Conservation (phyloP, 2,113 vertebrate genomes). For the Melanostigma gelatinosum region DNA sequence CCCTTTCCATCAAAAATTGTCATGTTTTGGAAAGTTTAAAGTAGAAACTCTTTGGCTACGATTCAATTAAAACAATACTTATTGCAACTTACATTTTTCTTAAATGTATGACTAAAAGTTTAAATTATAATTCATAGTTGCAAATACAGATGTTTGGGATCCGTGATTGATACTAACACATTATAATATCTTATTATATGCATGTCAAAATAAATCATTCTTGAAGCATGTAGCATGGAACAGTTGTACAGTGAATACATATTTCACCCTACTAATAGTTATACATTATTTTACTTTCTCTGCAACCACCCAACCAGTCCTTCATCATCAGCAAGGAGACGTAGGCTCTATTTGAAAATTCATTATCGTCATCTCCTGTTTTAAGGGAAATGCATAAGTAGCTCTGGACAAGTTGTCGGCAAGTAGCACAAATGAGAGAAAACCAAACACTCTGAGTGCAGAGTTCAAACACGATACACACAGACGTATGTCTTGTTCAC, state of each 20-base stretch:
- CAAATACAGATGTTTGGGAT: neutral
- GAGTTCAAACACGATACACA: conserved; percentile 14
- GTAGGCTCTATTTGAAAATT: neutral
- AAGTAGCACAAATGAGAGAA: neutral
- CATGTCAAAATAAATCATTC: neutral
- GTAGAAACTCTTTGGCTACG: neutral
- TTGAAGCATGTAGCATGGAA: neutral
- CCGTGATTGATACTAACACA: neutral
- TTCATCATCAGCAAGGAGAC: neutral
- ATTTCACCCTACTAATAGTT: neutral
- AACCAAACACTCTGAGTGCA: neutral
- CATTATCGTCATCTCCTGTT: neutral
- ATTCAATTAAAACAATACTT: neutral
- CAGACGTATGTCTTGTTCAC: conserved; percentile 28
- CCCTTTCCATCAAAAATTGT: neutral
- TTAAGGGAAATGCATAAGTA: neutral
- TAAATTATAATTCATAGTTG: neutral
- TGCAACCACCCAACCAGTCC: neutral
- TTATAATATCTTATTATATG: neutral
- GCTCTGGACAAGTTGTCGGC: neutral
- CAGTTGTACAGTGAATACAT: neutral
- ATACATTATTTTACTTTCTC: neutral
- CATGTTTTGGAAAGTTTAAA: neutral
- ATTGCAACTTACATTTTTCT: neutral
- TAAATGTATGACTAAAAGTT: neutral